Conservation (phyloP, 1,140 invertebrate genomes). For the Hesperophylax magnus region DNA sequence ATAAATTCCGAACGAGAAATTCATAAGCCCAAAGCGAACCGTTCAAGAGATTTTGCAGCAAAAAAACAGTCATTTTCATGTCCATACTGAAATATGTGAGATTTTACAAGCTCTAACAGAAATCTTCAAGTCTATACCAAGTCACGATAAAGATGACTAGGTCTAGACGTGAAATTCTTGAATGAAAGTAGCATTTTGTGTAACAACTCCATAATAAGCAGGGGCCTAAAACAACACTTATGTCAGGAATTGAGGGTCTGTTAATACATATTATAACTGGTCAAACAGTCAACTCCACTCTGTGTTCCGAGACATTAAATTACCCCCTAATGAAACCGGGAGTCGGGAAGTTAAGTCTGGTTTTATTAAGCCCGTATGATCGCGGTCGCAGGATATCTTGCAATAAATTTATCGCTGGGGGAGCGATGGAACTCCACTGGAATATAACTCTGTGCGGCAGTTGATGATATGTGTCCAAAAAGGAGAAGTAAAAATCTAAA, state of each 20-base stretch:
- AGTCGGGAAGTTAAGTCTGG: slow-evolving; percentile 49
- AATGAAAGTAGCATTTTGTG: slow-evolving; percentile 8
- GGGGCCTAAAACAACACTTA: no score
- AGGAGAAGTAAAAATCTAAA: not conserved
- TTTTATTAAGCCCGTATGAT: slow-evolving; percentile 58
- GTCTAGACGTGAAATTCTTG: no score
- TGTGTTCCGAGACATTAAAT: slow-evolving; percentile 55
- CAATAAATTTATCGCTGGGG: slow-evolving; percentile 56
- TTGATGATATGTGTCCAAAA: not conserved
- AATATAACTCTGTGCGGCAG: slow-evolving; percentile 15
- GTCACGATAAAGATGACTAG: no score
- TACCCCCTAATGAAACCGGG: slow-evolving; percentile 55
- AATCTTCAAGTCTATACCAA: no score
- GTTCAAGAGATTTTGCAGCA: no score
- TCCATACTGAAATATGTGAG: no score
- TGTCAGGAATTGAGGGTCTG: no score
- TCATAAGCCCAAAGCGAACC: no score
- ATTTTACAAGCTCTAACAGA: no score
- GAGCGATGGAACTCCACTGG: slow-evolving; percentile 9
- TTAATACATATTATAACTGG: not conserved
- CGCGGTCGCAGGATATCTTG: slow-evolving; percentile 55
- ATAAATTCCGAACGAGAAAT: no score
- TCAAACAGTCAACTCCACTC: slow-evolving; percentile 45
- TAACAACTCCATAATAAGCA: slow-evolving; percentile 20
- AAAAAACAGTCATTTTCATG: no score